Conservation (phyloP, 2,113 vertebrate species). For the Rana temporaria region DNA sequence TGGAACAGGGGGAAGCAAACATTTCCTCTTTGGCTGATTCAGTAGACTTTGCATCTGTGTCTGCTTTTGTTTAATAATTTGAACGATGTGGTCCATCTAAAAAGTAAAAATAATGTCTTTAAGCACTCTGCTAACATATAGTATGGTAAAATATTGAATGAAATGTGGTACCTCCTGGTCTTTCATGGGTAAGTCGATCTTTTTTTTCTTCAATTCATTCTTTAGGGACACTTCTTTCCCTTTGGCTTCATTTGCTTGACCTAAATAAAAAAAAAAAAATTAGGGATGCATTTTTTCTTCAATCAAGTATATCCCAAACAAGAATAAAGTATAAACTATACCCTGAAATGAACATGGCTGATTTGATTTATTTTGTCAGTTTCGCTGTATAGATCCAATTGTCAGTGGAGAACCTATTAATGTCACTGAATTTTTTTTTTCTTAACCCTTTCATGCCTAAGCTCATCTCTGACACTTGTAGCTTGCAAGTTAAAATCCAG, state of each 20-base stretch:
- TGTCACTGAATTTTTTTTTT: too few relatives aligned
- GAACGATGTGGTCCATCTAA: constrained; percentile 75
- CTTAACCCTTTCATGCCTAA: too few relatives aligned
- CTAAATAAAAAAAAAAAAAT: constrained; percentile 67
- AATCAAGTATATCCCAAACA: too few relatives aligned
- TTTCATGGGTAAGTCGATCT: constrained; percentile 67
- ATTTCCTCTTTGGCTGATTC: constrained; percentile 76
- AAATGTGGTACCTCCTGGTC: constrained; percentile 72
- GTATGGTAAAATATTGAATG: too few relatives aligned
- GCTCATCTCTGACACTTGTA: too few relatives aligned
- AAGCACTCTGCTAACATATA: neutral
- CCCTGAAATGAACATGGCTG: too few relatives aligned
- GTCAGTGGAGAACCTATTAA: too few relatives aligned
- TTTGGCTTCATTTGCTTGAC: constrained; percentile 68
- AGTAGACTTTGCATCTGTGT: constrained; percentile 69
- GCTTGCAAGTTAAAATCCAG: too few relatives aligned
- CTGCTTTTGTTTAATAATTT: constrained; percentile 70
- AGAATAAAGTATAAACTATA: too few relatives aligned
- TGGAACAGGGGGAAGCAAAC: constrained; percentile 73
- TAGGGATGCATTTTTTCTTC: neutral
- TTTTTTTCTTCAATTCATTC: constrained; percentile 68
- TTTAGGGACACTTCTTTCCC: constrained; percentile 72
- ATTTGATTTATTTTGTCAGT: too few relatives aligned
- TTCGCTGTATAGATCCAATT: too few relatives aligned
- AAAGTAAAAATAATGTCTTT: constrained; percentile 9